These are phyloP conservation scores for Tetramorium bicarinatum DNA, from an alignment of 2,888 invertebrate species.

Conservation along the genomic window DNA sequence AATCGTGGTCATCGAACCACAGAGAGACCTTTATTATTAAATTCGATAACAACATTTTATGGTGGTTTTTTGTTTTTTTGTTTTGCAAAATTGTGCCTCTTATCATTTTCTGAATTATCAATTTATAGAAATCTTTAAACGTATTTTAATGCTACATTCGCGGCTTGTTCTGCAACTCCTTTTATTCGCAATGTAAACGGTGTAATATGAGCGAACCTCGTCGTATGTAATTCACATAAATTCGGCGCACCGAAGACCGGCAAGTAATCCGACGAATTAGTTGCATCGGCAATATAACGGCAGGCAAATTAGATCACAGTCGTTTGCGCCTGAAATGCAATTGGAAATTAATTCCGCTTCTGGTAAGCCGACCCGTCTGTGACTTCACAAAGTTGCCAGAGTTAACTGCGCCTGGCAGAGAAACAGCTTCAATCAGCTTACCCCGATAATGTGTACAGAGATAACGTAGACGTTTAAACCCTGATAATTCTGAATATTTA, in stretches of 20 bases:
- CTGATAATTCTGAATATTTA: background rate
- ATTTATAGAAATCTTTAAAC: background rate
- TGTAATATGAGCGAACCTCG: background rate
- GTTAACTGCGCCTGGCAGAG: slow-evolving; percentile 38
- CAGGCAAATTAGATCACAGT: slow-evolving; percentile 44
- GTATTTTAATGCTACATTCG: background rate
- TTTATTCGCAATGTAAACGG: background rate
- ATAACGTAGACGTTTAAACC: slow-evolving; percentile 21
- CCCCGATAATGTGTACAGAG: background rate
- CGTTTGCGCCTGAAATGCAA: slow-evolving; percentile 50
- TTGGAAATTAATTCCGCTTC: slow-evolving; percentile 54
- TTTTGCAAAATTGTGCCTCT: background rate
- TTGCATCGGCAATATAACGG: slow-evolving; percentile 41
- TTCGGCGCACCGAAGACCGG: slow-evolving; percentile 20
- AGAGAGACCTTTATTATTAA: background rate
- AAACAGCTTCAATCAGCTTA: slow-evolving; percentile 49
- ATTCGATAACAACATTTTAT: background rate
- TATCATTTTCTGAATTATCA: background rate
- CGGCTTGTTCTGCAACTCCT: background rate
- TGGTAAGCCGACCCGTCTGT: slow-evolving; percentile 44
- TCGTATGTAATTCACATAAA: slow-evolving; percentile 1
- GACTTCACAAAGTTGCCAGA: slow-evolving; percentile 42
- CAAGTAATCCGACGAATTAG: slow-evolving; percentile 44
- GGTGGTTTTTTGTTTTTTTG: background rate
- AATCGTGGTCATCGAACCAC: background rate